These are phyloP conservation scores for Pseudococcus viburni DNA, from an alignment of 2,888 invertebrate species.

Conservation along the genomic window DNA sequence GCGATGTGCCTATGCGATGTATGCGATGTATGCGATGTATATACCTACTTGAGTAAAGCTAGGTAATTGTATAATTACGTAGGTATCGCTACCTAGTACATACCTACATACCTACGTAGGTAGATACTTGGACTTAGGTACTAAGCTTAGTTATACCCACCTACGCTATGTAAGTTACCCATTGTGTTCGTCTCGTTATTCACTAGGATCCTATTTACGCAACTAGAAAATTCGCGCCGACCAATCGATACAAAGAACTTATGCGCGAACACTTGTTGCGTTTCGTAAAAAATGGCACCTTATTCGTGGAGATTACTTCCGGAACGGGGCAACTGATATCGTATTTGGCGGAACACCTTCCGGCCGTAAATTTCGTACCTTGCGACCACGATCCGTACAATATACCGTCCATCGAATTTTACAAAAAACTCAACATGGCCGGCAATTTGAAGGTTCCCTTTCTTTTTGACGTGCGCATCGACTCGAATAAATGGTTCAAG, in stretches of 20 bases:
- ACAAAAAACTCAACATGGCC: conserved; percentile 72
- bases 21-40: too few species aligned
- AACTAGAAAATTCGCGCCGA: neutral
- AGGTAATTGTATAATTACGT: too few species aligned
- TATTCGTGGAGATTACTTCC: conserved; percentile 80
- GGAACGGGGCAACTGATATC: conserved; percentile 88
- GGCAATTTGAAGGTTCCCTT: neutral
- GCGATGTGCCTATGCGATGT: too few species aligned
- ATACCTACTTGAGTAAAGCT: too few species aligned
- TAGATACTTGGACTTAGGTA: too few species aligned
- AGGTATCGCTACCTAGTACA: too few species aligned
- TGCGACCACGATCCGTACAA: conserved; percentile 74
- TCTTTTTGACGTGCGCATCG: conserved; percentile 39
- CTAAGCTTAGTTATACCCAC: too few species aligned
- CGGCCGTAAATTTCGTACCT: conserved; percentile 84
- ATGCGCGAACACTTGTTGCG: neutral
- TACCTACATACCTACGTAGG: too few species aligned
- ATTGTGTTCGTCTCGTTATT: neutral
- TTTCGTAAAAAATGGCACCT: neutral
- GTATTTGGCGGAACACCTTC: conserved; percentile 84
- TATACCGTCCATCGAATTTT: conserved; percentile 78
- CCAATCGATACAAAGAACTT: neutral
- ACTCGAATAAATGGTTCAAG: conserved; percentile 25
- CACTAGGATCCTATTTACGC: neutral
- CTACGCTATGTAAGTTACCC: too few species aligned